These are phyloP conservation scores for Amphimallon solstitiale DNA, from an alignment of 2,888 invertebrate species.

Conservation along the genomic window DNA sequence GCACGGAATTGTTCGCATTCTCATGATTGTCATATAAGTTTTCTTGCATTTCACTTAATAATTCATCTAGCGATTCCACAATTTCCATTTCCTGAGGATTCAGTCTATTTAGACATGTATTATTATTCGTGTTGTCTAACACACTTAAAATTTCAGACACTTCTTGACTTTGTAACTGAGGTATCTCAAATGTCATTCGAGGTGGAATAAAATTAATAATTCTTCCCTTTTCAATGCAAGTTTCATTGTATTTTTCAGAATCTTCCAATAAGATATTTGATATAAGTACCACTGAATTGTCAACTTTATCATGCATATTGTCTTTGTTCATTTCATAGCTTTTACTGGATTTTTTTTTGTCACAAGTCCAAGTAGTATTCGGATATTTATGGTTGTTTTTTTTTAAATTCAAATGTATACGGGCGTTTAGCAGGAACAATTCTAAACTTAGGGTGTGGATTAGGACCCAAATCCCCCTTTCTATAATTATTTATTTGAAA, in stretches of 20 bases:
- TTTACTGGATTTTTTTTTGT: too few species aligned
- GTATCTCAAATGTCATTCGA: background rate
- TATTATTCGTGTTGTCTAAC: background rate
- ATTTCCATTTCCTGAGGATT: too few species aligned
- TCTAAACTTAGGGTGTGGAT: slow-evolving; percentile 12
- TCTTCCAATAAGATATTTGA: background rate
- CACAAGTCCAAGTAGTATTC: slow-evolving; percentile 15
- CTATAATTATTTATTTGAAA: background rate
- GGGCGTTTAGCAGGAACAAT: slow-evolving; percentile 1
- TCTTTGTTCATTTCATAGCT: too few species aligned
- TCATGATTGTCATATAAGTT: too few species aligned
- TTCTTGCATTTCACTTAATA: too few species aligned
- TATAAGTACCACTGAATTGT: background rate
- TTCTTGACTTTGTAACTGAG: background rate
- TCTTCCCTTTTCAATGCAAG: background rate
- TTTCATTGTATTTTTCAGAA: background rate
- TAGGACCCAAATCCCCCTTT: background rate
- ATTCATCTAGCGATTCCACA: background rate
- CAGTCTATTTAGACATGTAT: too few species aligned
- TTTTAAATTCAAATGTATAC: slow-evolving; percentile 1
- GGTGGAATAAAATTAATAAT: background rate
- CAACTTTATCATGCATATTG: too few species aligned
- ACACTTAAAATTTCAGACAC: background rate
- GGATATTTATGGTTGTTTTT: background rate
- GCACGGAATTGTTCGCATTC: too few species aligned